Base-by-base conservation (phyloP, 2,888 invertebrate genomes). In the Lasioglossum vierecki region DNA sequence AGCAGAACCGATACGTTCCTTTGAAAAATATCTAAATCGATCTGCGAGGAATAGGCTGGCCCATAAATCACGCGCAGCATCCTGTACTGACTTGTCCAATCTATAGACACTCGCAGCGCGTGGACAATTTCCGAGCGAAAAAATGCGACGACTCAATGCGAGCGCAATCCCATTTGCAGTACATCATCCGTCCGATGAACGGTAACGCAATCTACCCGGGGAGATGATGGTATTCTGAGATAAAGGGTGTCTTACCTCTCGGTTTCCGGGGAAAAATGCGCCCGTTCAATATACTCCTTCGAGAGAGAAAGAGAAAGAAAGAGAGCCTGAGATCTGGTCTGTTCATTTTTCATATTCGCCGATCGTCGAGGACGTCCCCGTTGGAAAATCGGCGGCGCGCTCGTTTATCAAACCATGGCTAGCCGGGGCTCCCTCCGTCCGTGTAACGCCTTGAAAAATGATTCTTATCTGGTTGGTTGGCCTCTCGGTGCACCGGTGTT, bases 401-500 rank as follows among this genome's bases (percentile, higher is more conserved):
- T 88, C 91, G 90, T 91, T 89, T 84, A 91, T 91, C 91, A 91
- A 77, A 53, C 85, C 60, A 11, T 26, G 72, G 13, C 39, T 41
- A 63, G 82, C 70, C 26, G 73, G 77, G 63, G 35, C 66, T 66
- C 66, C 18, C 35, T 49, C 41, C 82, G 66, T 78, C 26, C 87
- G 80, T 80, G 85, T 83, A 85, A 82, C 84, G 78, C 87, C 87
- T 84, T 91, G 90, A 91, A 91, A 91, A 91, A 90, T 91, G 91
- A 91, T 91, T 73, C 77, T 90, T 91, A 90, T 91, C 91, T 91
- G 71, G 35, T 41, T 75, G 82, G 84, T 73, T 81, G 57, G 83
- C 72, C 87, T 90, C 86, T 83, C 72, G 57, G 77, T 63, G 63
- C 85, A 83, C 84, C 88, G 80, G 78, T 89, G 88, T 90, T 88